Conservation (phyloP, 2,888 invertebrate genomes). For the Schizaphis graminum region DNA sequence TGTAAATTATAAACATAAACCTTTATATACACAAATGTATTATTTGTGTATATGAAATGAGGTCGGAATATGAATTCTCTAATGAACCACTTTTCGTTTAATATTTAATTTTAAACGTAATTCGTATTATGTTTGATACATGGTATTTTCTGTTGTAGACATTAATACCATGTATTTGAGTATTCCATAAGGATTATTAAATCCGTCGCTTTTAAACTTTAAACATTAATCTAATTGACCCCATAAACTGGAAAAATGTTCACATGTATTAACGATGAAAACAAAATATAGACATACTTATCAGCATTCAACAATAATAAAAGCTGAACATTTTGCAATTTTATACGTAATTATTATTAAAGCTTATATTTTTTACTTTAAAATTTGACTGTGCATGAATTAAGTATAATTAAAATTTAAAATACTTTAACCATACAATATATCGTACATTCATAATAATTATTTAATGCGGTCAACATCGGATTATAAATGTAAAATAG, state of each 20-base stretch:
- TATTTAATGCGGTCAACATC: neutral
- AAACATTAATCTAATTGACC: constrained; percentile 48
- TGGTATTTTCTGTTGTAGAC: constrained; percentile 27
- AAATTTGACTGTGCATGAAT: neutral
- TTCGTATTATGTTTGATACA: neutral
- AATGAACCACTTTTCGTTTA: constrained; percentile 42
- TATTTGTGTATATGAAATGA: constrained; percentile 25
- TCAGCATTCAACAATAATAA: neutral
- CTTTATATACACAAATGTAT: constrained; percentile 2
- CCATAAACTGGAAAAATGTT: neutral
- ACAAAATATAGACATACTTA: neutral
- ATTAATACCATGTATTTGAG: constrained; percentile 12
- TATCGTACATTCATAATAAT: neutral
- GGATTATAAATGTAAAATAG: neutral
- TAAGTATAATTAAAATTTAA: neutral
- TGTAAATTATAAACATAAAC: constrained; percentile 29
- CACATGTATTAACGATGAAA: neutral
- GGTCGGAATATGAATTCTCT: constrained; percentile 18
- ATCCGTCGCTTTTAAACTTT: constrained; percentile 23
- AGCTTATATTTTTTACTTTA: neutral
- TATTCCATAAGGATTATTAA: constrained; percentile 36
- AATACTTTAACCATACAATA: neutral
- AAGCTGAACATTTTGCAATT: neutral
- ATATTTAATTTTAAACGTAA: constrained; percentile 49
- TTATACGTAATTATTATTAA: neutral